These are phyloP conservation scores for Oryctolagus cuniculus DNA, from an alignment of 2,113 vertebrate genomes.

Conservation along the genomic window DNA sequence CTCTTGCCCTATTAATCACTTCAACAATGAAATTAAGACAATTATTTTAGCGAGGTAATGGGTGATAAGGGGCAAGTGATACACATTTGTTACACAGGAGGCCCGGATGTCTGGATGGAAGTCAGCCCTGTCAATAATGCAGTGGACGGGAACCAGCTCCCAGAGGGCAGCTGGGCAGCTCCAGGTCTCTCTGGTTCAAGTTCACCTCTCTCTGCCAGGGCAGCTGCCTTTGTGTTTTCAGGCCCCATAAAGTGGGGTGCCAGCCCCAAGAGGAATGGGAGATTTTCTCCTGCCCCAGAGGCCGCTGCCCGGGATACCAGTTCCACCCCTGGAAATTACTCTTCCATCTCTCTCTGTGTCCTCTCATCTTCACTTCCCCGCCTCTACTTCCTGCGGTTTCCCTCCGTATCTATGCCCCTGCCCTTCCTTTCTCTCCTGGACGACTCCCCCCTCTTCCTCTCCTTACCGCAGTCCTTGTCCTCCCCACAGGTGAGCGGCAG, in stretches of 20 bases:
- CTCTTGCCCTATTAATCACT: constrained; percentile 90
- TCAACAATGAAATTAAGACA: constrained; percentile 91
- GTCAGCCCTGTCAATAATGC: constrained; percentile 87
- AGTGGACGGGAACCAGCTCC: constrained; percentile 81
- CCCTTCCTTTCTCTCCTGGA: background rate
- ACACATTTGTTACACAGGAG: constrained; percentile 85
- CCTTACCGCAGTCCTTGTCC: background rate
- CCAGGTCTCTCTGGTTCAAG: constrained; percentile 77
- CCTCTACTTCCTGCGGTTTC: background rate
- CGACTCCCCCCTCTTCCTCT: no score
- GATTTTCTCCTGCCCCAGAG: constrained; percentile 11
- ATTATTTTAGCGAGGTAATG: constrained; percentile 91
- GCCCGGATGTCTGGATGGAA: constrained; percentile 82
- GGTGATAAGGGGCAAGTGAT: constrained; percentile 84
- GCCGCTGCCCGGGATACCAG: background rate
- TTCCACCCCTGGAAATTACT: background rate
- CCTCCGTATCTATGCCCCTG: background rate
- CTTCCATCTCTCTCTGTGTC: background rate
- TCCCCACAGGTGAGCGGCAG: no score
- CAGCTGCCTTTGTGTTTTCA: constrained; percentile 39
- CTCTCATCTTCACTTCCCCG: background rate
- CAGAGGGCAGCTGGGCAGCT: constrained; percentile 57
- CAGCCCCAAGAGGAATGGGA: constrained; percentile 51
- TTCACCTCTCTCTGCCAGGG: constrained; percentile 31
- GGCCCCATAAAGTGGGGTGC: constrained; percentile 45